Base-by-base conservation (phyloP, 2,888 invertebrate genomes). In the Ornithoptera priamus region DNA sequence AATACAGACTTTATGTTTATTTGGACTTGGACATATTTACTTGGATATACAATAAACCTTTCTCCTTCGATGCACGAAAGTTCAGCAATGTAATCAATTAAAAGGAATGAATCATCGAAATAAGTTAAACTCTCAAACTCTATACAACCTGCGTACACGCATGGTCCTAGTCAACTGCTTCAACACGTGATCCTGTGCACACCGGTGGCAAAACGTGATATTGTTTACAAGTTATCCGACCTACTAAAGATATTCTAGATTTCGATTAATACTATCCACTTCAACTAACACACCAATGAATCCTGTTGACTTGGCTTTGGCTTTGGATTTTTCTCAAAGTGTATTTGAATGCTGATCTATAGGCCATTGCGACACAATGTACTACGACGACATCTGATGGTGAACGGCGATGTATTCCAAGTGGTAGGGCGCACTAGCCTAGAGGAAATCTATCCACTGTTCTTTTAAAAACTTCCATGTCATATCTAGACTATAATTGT, bases 141-240 rank as follows among this genome's bases (percentile, higher is more conserved):
- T 71, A 30, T 68, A 18, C 58, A 70, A 63, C 63, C 10, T 46
- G 65, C 58, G 69, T 62, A 69, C 58, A 65, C 70, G 66, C 66
- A 30, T 66, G 66, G 20, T 30, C 58, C 24, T 20, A 58, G 58
- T 50, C 62, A 42, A 20, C 46, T 61, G 65, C 46, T 22, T 20
- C 17, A 58, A 59, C 70, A 70, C 70, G 70, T 70, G 70, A 62
- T 17, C 42, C 36, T 8, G 42, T 62, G 62, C 57, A 53, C 2
- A 22, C 70, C 66, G 66, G 70, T 70, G 62, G n/a, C 24, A 36
- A 0, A 36, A 58, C 50, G 62, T 57, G 66, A 63, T 59, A 63
- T 66, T 8, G 53, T 17, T 58, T 58, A 18, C n/a, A 58, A 53
- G 62, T 62, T 46, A 58, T 62, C 36, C 18, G 57, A 58, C 42